Percentiles rank a stretch among this genome's conserved stretches.
These are phyloP conservation scores for Leptinotarsa undecemlineata DNA, from an alignment of 1,140 invertebrate genomes.

Conservation along the genomic window DNA sequence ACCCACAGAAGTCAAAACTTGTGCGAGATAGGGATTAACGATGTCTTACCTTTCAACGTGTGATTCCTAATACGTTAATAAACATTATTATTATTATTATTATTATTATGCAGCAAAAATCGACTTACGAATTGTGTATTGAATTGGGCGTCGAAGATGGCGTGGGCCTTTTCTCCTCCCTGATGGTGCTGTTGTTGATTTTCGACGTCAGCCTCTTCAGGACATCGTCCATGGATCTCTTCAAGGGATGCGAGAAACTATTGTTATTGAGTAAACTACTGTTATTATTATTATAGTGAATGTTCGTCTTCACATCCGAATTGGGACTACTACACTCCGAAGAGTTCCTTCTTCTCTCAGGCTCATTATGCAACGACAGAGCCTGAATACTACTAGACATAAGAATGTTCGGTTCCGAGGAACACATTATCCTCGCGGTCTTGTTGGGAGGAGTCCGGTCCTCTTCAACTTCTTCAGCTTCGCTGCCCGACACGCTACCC, in stretches of 20 bases:
- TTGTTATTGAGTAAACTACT: constrained; percentile 59
- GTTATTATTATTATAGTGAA: constrained; percentile 60
- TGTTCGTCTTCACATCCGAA: constrained; percentile 61
- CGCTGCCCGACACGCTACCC: constrained; percentile 60
- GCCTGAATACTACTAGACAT: constrained; percentile 42
- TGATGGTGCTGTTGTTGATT: constrained; percentile 71
- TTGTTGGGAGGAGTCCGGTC: constrained; percentile 56
- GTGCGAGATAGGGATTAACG: too few relatives aligned
- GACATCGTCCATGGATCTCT: constrained; percentile 84
- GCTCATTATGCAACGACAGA: constrained; percentile 60
- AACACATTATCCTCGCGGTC: constrained; percentile 45
- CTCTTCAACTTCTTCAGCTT: constrained; percentile 62
- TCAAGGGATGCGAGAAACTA: constrained; percentile 58
- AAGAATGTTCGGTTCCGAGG: constrained; percentile 39
- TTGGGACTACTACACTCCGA: constrained; percentile 72
- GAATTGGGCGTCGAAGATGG: constrained; percentile 63
- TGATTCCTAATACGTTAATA: too few relatives aligned
- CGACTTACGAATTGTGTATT: constrained; percentile 51
- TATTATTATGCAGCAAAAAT: not conserved
- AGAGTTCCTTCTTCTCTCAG: constrained; percentile 58
- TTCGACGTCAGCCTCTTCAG: constrained; percentile 81
- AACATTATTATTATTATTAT: too few relatives aligned
- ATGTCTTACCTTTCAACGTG: too few relatives aligned
- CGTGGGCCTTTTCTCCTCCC: constrained; percentile 68
- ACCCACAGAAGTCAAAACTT: too few relatives aligned